These are phyloP conservation scores for Eudemis profundana DNA, from an alignment of 2,888 invertebrate genomes.

Conservation along the genomic window DNA sequence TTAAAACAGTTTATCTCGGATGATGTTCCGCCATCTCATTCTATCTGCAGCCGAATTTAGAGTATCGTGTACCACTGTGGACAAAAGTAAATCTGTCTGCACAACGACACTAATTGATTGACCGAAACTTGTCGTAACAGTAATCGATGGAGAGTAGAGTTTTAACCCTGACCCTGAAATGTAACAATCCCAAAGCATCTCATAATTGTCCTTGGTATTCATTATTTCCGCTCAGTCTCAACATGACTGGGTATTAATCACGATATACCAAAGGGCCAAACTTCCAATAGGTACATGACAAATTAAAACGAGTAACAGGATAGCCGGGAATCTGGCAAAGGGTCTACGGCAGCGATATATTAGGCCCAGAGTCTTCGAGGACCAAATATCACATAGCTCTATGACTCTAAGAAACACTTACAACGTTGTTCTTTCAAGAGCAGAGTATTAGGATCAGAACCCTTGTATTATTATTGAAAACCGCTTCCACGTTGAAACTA, in stretches of 20 bases:
- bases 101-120: too few relatives aligned
- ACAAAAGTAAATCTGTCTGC: too few relatives aligned
- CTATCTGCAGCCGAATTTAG: too few relatives aligned
- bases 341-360: conserved; percentile 17
- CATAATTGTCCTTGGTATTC: too few relatives aligned
- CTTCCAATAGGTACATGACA: conserved; percentile 20
- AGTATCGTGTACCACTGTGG: too few relatives aligned
- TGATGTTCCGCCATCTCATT: too few relatives aligned
- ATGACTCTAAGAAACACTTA: not conserved
- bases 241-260: not conserved
- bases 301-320: conserved; percentile 36
- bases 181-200: too few relatives aligned
- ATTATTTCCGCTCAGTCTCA: not conserved
- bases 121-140: too few relatives aligned
- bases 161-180: too few relatives aligned
- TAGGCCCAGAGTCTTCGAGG: not conserved
- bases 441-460: conserved; percentile 14
- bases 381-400: not conserved
- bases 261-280: conserved; percentile 2
- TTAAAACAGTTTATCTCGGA: too few relatives aligned
- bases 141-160: too few relatives aligned
- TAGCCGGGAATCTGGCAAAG: conserved; percentile 34
- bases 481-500: conserved; percentile 29
- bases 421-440: not conserved
- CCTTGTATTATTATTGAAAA: conserved; percentile 35